Conservation (phyloP, 2,888 invertebrate species). For the Lamellibrachia satsuma region DNA sequence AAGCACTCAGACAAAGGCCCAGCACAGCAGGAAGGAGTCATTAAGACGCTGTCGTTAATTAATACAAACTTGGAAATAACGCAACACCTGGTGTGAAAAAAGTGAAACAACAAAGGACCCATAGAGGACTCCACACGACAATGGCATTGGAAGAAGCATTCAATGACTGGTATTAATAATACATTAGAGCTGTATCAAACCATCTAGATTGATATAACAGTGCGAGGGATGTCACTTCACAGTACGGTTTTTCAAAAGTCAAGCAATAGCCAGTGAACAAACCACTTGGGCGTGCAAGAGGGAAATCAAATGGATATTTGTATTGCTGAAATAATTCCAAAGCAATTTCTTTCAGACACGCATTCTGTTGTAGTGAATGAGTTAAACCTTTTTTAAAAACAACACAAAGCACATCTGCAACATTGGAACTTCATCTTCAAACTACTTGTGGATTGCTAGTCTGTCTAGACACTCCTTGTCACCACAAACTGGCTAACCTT, state of each 20-base stretch:
- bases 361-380: too few relatives aligned
- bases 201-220: background rate
- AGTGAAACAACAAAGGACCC: background rate
- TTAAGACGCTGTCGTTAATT: slow-evolving; percentile 3
- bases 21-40: background rate
- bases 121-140: slow-evolving; percentile 8
- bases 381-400: background rate
- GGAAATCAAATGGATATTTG: background rate
- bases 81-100: slow-evolving; percentile 17
- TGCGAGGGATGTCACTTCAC: background rate
- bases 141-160: background rate
- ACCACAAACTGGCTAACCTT: background rate
- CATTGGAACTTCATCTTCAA: background rate
- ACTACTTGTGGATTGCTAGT: background rate
- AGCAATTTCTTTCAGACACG: background rate
- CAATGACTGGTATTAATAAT: background rate
- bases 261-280: background rate
- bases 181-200: background rate
- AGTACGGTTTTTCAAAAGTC: background rate
- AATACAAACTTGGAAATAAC: background rate
- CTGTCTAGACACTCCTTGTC: background rate
- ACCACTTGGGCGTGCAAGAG: background rate
- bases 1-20: background rate
- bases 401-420: background rate
- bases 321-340: background rate